phyloP scores from a whole-genome alignment of 2,888 invertebrate species.

The Zygothrica quintamaculata region DNA sequence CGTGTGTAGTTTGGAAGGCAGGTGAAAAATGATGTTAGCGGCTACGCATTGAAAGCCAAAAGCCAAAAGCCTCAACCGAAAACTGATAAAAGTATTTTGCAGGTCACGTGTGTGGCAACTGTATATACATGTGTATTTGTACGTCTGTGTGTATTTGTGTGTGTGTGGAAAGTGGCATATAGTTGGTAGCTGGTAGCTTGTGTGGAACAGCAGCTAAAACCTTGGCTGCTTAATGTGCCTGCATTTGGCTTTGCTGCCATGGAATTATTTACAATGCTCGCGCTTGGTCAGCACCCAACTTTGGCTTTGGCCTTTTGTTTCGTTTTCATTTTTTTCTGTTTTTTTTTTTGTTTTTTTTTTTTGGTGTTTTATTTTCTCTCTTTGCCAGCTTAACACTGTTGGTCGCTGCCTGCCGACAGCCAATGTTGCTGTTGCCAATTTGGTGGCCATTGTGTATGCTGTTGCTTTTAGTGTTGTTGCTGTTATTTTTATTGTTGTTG shows the following conservation, averaged over 20 bases:
- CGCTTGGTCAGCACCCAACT: conserved; percentile 24
- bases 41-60: conserved; percentile 22
- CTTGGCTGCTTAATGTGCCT: conserved; percentile 62
- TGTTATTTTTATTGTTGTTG: conserved; percentile 26
- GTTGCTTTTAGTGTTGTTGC: conserved; percentile 15
- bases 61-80: conserved; percentile 39
- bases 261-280: conserved; percentile 68
- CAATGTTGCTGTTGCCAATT: conserved; percentile 58
- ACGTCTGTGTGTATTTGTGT: background rate
- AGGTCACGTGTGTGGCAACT: conserved; percentile 3
- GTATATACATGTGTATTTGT: background rate
- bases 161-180: background rate
- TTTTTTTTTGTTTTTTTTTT: too few relatives aligned
- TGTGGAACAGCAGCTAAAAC: conserved; percentile 23
- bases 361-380: too few relatives aligned
- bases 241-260: conserved; percentile 54
- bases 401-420: conserved; percentile 47
- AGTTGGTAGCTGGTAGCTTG: conserved; percentile 1
- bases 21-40: conserved; percentile 46
- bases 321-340: too few relatives aligned
- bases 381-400: conserved; percentile 63
- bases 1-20: conserved; percentile 28
- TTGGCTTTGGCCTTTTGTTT: conserved; percentile 40
- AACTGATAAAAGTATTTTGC: conserved; percentile 35
- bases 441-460: conserved; percentile 41